Evolutionary conservation across 2,888 invertebrate genomes (phyloP).

Genomic region (Cerceris ruficornis): DNA sequence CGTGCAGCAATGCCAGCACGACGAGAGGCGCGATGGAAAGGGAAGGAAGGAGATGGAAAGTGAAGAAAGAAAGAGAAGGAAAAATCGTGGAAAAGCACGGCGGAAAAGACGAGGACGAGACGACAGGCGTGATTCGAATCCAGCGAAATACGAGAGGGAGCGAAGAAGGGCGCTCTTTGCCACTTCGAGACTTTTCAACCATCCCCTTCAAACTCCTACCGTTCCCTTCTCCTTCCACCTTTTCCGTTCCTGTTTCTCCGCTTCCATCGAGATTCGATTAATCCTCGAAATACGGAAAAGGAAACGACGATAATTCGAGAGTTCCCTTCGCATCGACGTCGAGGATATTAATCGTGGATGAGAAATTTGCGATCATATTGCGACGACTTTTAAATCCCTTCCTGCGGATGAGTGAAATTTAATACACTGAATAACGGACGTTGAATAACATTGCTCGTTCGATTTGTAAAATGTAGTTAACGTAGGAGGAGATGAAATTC

Average conservation of each 20-base stretch:
- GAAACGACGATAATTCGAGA: neutral
- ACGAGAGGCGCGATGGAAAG: constrained; percentile 42
- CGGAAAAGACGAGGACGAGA: constrained; percentile 56
- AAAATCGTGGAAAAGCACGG: neutral
- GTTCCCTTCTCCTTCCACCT: neutral
- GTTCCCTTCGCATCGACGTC: neutral
- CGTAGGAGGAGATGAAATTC: no score
- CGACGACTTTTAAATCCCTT: no score
- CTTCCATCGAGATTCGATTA: constrained; percentile 28
- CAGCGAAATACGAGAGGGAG: constrained; percentile 42
- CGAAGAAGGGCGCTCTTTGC: constrained; percentile 50
- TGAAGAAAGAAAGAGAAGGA: constrained; percentile 9
- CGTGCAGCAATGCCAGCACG: constrained; percentile 60
- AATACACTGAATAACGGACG: no score
- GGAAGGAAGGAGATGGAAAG: constrained; percentile 29
- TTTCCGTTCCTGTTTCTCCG: constrained; percentile 3
- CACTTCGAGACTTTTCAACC: constrained; percentile 54
- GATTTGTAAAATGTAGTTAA: no score
- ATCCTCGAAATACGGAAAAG: neutral
- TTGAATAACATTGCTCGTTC: no score
- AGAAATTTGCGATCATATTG: no score
- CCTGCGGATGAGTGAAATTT: no score
- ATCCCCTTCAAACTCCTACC: constrained; percentile 39
- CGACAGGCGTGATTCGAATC: constrained; percentile 74
- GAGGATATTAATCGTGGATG: neutral